Base-by-base conservation (phyloP, 2,113 vertebrate species). In the Erythrocercus mccallii region DNA sequence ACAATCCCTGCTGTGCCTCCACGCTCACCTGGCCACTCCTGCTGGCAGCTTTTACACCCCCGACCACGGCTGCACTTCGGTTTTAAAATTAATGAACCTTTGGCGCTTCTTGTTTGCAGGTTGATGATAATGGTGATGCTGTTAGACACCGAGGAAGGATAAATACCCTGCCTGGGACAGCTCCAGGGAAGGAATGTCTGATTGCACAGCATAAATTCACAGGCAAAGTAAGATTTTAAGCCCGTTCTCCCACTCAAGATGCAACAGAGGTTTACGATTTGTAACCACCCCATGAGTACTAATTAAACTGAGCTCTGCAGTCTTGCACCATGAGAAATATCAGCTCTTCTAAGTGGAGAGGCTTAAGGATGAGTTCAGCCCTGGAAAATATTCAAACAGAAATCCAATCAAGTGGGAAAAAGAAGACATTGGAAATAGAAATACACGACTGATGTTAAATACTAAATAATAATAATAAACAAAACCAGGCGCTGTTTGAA, bases 251-350 rank as follows among this genome's bases (percentile, higher is more conserved):
- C 42, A 53, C 62, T 87, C 81, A 86, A 33, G 62, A n/a, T 23
- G 48, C 85, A 90, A 65, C 40, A 20, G 87, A 95, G 82, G 53
- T 85, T 93, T 88, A 92, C 24, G 33, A 80, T 76, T 74, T 81
- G 23, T 58, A 94, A 31, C 64, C 83, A 53, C 68, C 57, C 81
- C 92, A 76, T 2, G 10, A 94, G 94, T 51, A 28, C 64, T 95
- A 94, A 97, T 97, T 95, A 94, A 86, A 91, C 62, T 4, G 24
- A 24, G 78, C 76, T 89, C 81, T 91, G 77, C 44, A 77, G 82
- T 62, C 64, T 73, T 64, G 28, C 58, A n/a, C 35, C 69, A 73
- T 81, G n/a, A 87, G 38, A 92, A 71, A 57, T 80, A 73, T 2
- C 93, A 84, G 48, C 22, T 93, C 21, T 91, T 18, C 28, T 92